phyloP scores from a whole-genome alignment of 2,797 vertebrate genomes.

The Sphenopsis melanotis region DNA sequence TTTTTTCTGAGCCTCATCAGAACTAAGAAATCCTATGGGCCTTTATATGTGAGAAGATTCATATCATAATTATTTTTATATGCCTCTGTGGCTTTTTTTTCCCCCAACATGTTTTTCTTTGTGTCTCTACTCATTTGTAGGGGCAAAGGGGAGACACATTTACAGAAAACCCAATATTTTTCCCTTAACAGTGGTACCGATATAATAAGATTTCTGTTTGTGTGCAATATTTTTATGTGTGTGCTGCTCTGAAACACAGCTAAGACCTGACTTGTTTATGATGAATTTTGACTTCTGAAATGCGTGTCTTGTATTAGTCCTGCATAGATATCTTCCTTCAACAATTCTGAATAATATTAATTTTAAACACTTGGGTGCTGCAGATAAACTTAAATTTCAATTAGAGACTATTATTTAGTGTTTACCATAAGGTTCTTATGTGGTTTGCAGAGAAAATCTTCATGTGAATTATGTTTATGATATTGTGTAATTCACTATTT shows the following conservation, averaged over 20 bases:
- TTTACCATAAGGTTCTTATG: not conserved
- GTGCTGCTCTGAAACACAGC: not conserved
- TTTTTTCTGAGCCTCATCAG: not conserved
- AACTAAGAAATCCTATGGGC: not conserved
- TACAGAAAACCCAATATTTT: not conserved
- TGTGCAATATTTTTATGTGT: not conserved
- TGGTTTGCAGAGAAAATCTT: conserved; percentile 40
- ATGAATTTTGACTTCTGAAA: not conserved
- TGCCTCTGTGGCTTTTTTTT: not conserved
- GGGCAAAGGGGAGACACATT: not conserved
- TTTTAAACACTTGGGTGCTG: conserved; percentile 11
- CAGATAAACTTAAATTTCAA: not conserved
- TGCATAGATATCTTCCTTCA: not conserved
- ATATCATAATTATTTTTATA: not conserved
- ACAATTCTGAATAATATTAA: not conserved
- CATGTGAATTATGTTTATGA: conserved; percentile 15
- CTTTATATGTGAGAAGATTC: not conserved
- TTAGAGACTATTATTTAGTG: conserved; percentile 16
- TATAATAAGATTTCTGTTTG: not conserved
- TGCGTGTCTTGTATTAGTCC: not conserved
- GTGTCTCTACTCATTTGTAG: not conserved
- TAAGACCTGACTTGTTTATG: not conserved
- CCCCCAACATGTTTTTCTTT: not conserved
- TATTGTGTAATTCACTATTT: conserved; percentile 39
- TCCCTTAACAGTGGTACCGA: not conserved